Base-by-base conservation (phyloP, 2,113 vertebrate genomes). In the Amblyopsis rosae region DNA sequence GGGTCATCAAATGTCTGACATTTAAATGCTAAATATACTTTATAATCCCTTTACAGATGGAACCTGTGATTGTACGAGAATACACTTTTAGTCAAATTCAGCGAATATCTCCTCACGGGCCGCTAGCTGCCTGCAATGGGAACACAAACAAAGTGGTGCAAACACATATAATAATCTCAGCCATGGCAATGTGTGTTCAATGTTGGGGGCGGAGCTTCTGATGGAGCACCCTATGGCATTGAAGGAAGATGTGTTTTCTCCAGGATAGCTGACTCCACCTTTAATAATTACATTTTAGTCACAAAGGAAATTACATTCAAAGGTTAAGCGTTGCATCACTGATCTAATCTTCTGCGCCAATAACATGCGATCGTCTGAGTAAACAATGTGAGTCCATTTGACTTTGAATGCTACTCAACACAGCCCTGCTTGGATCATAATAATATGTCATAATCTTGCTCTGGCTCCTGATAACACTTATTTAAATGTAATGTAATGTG, bases 331-430 rank as follows among this genome's bases (percentile, higher is more conserved):
- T 55, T 62, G 62, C 77, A 62, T 65, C 33, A 0, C 58, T 47
- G 69, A 54, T 64, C 69, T 77, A 70, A 80, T 70, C 73, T 41
- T 13, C 45, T 32, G 57, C 11, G 11, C 62, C 68, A 19, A 15
- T 78, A 79, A 83, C 71, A 75, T 12, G 60, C 41, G 59, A 86
- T 85, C 72, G 63, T 77, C 76, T 70, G 72, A 74, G 47, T 59
- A 79, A 86, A 83, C 73, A 77, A 61, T 68, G 26, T 11, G 35
- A 9, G 13, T 55, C 49, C 41, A 59, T 64, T 75, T 84, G 78
- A 86, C 88, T 87, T 73, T 77, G 69, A 51, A 64, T 41, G 61
- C 66, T 59, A 73, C 71, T 70, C 32, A 84, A 4, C 59, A 76
- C 64, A 61, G 59, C 6, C 15, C 33, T 54, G 67, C 19, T 1